phyloP scores from a whole-genome alignment of 2,797 vertebrate species.

The Rachycentron canadum region DNA sequence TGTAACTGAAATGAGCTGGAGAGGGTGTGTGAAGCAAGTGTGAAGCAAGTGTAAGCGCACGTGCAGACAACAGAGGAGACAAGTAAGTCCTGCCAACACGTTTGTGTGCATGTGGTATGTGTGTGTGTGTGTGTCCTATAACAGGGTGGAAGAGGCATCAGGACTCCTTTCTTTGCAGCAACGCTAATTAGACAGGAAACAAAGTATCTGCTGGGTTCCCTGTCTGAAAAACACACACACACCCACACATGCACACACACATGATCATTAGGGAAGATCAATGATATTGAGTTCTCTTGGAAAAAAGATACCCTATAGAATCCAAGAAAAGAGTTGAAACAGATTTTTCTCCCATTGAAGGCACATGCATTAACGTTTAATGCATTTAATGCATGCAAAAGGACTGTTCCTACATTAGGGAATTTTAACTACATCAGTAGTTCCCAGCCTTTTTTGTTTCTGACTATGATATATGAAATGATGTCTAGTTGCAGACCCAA shows the following conservation, averaged over 20 bases:
- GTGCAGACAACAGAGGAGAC: conserved; percentile 21
- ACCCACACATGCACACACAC: conserved; percentile 32
- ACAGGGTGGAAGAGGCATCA: background rate
- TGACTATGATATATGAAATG: background rate
- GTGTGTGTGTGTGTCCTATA: conserved; percentile 15
- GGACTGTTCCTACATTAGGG: background rate
- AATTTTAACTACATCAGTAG: background rate
- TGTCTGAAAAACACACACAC: conserved; percentile 39
- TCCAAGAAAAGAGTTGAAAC: conserved; percentile 22
- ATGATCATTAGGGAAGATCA: conserved; percentile 54
- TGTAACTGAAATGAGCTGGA: conserved; percentile 7
- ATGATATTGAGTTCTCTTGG: conserved; percentile 61
- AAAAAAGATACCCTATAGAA: conserved; percentile 34
- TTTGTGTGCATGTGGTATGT: conserved; percentile 28
- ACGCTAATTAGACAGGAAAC: conserved; percentile 61
- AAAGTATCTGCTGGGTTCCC: conserved; percentile 30
- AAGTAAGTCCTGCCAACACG: conserved; percentile 17
- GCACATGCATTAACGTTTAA: conserved; percentile 7
- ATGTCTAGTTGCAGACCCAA: background rate
- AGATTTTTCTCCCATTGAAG: background rate
- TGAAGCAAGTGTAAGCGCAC: conserved; percentile 15
- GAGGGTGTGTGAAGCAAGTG: background rate
- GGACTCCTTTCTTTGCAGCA: conserved; percentile 24
- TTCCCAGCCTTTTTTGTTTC: background rate
- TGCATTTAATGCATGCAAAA: conserved; percentile 11